Conservation (phyloP, 2,113 vertebrate genomes). For the Mormyrus iriodes region DNA sequence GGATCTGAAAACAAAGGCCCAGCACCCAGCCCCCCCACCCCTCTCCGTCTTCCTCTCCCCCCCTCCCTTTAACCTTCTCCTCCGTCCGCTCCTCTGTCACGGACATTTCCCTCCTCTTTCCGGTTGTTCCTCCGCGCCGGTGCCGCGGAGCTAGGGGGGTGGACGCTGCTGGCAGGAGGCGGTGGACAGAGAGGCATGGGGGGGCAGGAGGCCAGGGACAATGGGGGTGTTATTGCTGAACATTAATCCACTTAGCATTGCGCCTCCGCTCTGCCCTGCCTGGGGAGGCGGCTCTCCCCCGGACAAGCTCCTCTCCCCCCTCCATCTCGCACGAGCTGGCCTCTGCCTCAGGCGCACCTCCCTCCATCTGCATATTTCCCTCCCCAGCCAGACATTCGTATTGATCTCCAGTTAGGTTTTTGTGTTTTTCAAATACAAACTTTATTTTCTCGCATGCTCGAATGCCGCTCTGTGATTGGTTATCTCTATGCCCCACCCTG, state of each 20-base stretch:
- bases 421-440: too few species aligned
- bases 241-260: constrained; percentile 53
- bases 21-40: constrained; percentile 18
- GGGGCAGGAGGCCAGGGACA: constrained; percentile 23
- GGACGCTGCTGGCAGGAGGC: constrained; percentile 47
- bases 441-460: not conserved
- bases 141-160: constrained; percentile 31
- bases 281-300: constrained; percentile 1
- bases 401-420: not conserved
- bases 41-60: constrained; percentile 24
- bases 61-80: not conserved
- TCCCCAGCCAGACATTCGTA: not conserved
- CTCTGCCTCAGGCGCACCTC: constrained; percentile 18
- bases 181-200: constrained; percentile 15
- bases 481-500: not conserved
- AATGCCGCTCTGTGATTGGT: not conserved
- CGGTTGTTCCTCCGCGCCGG: not conserved
- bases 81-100: constrained; percentile 19
- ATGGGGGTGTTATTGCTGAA: constrained; percentile 36
- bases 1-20: not conserved
- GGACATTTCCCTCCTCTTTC: not conserved
- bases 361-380: constrained; percentile 5
- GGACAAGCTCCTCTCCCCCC: not conserved
- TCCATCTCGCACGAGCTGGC: constrained; percentile 26
- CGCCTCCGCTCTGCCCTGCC: constrained; percentile 45